Evolutionary conservation across 2,888 invertebrate genomes (phyloP).

Genomic region (Timema cristinae): DNA sequence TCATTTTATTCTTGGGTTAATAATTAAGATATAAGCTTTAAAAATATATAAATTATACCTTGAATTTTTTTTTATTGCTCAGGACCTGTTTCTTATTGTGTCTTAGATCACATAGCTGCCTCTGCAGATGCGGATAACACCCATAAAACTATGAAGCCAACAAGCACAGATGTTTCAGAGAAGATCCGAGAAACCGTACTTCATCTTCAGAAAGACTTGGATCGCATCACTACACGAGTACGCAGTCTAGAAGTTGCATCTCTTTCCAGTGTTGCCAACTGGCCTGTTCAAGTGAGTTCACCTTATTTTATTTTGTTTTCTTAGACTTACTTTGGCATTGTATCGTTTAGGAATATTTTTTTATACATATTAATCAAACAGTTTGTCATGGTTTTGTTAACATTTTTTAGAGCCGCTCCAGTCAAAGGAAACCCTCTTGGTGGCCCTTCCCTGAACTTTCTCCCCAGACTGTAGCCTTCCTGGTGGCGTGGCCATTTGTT

Average conservation of each 20-base stretch:
- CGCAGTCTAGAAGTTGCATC: constrained; percentile 43
- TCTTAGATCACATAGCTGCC: too few relatives aligned
- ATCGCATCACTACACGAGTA: constrained; percentile 47
- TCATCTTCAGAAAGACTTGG: constrained; percentile 49
- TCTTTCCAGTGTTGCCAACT: constrained; percentile 17
- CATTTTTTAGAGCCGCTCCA: constrained; percentile 8
- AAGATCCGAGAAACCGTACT: constrained; percentile 50
- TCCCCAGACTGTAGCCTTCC: constrained; percentile 52
- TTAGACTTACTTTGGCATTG: neutral
- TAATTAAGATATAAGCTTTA: too few relatives aligned
- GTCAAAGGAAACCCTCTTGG: constrained; percentile 43
- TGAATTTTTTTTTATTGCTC: neutral
- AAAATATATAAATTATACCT: neutral
- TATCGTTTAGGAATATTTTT: neutral
- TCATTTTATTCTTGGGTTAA: too few relatives aligned
- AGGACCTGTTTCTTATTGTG: neutral
- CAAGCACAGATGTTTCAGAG: constrained; percentile 44
- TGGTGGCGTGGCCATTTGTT: constrained; percentile 65
- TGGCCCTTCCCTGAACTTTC: constrained; percentile 62
- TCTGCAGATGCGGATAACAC: neutral
- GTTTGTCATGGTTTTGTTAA: neutral
- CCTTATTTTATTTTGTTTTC: neutral
- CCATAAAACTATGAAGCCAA: neutral
- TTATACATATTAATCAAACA: too few relatives aligned
- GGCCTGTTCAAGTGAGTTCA: constrained; percentile 37